Conservation (phyloP, 2,888 invertebrate genomes). For the Cyaniris semiargus region DNA sequence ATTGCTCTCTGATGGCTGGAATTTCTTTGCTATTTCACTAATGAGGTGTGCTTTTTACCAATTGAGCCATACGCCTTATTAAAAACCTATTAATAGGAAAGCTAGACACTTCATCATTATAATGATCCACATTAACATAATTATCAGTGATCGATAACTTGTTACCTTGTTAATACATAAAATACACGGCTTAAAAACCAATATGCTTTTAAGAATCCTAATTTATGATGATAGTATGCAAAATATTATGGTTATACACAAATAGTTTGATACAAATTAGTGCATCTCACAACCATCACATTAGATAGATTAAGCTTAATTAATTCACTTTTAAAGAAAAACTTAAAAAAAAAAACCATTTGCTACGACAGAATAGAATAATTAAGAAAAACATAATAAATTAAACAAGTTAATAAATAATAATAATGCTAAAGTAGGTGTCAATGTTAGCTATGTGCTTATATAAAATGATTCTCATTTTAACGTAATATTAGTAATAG, state of each 20-base stretch:
- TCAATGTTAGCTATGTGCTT: no score
- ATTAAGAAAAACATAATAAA: no score
- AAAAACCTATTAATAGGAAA: constrained; percentile 21
- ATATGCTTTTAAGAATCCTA: background rate
- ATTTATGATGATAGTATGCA: background rate
- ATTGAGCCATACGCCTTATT: background rate
- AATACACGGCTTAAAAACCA: background rate
- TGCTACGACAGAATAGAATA: no score
- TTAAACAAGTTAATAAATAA: no score
- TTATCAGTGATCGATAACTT: background rate
- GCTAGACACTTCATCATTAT: constrained; percentile 3
- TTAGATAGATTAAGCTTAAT: no score
- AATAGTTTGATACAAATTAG: no score
- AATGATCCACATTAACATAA: constrained; percentile 7
- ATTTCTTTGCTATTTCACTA: constrained; percentile 13
- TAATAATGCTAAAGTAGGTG: no score
- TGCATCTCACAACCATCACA: no score
- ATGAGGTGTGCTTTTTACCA: background rate
- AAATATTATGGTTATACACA: background rate
- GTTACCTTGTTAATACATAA: background rate
- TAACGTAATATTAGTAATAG: no score
- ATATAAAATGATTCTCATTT: no score
- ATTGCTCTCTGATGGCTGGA: background rate
- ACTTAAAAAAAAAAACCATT: no score
- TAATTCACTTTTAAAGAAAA: no score